These are phyloP conservation scores for Taphrorychus bicolor DNA, from an alignment of 2,888 invertebrate genomes.

Conservation along the genomic window DNA sequence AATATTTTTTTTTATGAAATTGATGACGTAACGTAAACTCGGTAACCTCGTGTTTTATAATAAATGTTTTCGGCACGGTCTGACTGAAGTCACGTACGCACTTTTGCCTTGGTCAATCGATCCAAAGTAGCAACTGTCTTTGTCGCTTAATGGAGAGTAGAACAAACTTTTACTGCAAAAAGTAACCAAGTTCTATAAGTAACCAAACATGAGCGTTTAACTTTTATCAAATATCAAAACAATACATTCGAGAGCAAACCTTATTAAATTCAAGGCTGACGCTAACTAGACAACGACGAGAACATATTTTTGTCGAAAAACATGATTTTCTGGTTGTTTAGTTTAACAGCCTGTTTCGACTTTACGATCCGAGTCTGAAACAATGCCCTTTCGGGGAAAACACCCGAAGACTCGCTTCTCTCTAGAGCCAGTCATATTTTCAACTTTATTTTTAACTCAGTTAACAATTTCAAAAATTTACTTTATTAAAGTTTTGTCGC, in stretches of 20 bases:
- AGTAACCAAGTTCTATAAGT: too few species aligned
- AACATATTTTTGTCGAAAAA: neutral
- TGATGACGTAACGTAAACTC: too few species aligned
- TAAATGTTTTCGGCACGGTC: too few species aligned
- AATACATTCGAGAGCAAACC: neutral
- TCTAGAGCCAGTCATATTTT: too few species aligned
- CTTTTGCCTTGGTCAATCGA: too few species aligned
- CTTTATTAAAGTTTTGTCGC: slow-evolving; percentile 8
- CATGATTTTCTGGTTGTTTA: neutral
- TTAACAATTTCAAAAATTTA: neutral
- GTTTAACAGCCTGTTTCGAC: neutral
- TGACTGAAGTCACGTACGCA: too few species aligned
- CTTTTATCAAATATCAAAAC: too few species aligned
- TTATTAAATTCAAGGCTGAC: neutral
- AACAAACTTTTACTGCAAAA: too few species aligned
- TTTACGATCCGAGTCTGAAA: neutral
- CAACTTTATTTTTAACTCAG: neutral
- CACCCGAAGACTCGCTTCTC: neutral
- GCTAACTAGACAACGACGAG: neutral
- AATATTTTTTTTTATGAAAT: too few species aligned
- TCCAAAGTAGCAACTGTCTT: too few species aligned
- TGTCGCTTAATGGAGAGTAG: too few species aligned
- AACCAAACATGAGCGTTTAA: neutral
- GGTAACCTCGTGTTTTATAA: too few species aligned
- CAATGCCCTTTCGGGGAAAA: neutral